Conservation (phyloP, 1,140 invertebrate species). For the Pollicipes pollicipes region DNA sequence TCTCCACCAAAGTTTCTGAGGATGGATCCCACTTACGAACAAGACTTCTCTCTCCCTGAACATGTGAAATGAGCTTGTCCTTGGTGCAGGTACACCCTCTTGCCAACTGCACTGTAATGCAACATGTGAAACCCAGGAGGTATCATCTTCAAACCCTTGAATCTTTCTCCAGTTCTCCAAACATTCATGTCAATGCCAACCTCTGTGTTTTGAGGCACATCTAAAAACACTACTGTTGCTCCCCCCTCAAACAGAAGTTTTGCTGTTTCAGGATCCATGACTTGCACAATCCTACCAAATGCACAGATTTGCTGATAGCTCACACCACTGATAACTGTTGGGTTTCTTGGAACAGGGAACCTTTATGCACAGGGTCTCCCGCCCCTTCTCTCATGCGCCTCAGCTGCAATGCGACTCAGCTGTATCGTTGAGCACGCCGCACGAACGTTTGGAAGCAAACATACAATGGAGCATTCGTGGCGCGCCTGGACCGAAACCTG, state of each 20-base stretch:
- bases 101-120: constrained; percentile 34
- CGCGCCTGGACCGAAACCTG: no score
- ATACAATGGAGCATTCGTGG: no score
- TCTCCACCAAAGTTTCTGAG: constrained; percentile 32
- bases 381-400: no score
- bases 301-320: no score
- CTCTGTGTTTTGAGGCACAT: constrained; percentile 68
- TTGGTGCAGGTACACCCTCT: constrained; percentile 37
- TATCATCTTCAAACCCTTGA: constrained; percentile 97
- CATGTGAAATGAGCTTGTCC: constrained; percentile 74
- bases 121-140: constrained; percentile 80
- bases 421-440: no score
- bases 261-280: constrained; percentile 59
- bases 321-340: no score
- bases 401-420: no score
- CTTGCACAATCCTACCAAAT: no score
- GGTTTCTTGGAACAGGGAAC: no score
- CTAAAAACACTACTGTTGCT: constrained; percentile 56
- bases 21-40: constrained; percentile 66
- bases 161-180: constrained; percentile 75
- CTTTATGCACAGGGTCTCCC: no score
- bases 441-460: no score
- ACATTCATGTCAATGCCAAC: constrained; percentile 89
- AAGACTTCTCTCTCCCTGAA: constrained; percentile 60
- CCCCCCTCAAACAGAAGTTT: constrained; percentile 60